phyloP scores from a whole-genome alignment of 1,140 invertebrate species.

The Vollenhovia emeryi region DNA sequence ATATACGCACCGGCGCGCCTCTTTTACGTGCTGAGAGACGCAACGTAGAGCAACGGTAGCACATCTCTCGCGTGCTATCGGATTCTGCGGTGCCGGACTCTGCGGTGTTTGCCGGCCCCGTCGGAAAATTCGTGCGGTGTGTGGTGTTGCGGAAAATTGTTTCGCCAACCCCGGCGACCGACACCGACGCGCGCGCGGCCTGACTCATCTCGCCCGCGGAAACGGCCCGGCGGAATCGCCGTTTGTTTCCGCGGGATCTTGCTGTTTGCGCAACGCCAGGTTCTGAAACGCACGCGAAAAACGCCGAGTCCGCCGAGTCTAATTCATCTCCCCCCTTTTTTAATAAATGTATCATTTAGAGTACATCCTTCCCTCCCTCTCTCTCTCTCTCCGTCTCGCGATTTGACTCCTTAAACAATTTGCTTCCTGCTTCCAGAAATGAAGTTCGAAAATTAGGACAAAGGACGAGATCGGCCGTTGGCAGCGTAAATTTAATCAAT shows the following conservation, averaged over 20 bases:
- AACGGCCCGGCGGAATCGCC: neutral
- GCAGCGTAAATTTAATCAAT: slow-evolving; percentile 51
- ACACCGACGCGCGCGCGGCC: neutral
- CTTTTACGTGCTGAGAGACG: slow-evolving; percentile 23
- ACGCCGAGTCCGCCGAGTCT: neutral
- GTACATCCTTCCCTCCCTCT: neutral
- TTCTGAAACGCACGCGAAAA: neutral
- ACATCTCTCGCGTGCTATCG: slow-evolving; percentile 20
- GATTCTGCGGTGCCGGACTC: slow-evolving; percentile 19
- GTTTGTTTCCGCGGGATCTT: neutral
- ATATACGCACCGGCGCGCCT: slow-evolving; percentile 41
- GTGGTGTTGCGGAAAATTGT: slow-evolving; percentile 40
- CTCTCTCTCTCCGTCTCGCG: neutral
- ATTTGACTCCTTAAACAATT: neutral
- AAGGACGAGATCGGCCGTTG: slow-evolving; percentile 19
- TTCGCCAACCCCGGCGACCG: neutral
- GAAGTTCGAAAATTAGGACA: neutral
- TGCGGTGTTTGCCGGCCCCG: slow-evolving; percentile 10
- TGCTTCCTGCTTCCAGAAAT: neutral
- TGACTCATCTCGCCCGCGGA: slow-evolving; percentile 5
- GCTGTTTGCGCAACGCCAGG: neutral
- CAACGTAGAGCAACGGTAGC: neutral
- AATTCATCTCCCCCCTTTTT: neutral
- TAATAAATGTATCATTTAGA: neutral
- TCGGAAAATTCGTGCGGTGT: slow-evolving; percentile 42